Percentiles rank a stretch among this genome's conserved stretches.
These are phyloP conservation scores for Cecidostiba fungosa DNA, from an alignment of 2,888 invertebrate genomes.

Conservation along the genomic window DNA sequence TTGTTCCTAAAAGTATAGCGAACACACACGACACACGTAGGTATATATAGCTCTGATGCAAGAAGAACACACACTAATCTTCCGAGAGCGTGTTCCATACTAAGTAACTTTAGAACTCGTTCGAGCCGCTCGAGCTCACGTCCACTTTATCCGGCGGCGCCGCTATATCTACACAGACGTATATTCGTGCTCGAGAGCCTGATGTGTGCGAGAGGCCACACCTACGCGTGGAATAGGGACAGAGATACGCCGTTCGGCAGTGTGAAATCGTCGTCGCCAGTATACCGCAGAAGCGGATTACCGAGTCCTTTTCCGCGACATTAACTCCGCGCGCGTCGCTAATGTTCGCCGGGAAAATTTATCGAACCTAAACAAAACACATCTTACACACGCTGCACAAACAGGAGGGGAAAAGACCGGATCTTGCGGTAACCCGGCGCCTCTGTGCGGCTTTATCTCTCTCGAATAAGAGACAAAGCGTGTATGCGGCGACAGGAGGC, in stretches of 20 bases:
- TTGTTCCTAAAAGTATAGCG: background rate
- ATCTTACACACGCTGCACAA: constrained; percentile 51
- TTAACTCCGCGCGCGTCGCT: constrained; percentile 64
- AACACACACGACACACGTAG: background rate
- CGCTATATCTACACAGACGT: constrained; percentile 15
- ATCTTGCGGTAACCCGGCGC: constrained; percentile 25
- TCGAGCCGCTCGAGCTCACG: constrained; percentile 31
- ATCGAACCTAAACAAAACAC: constrained; percentile 68
- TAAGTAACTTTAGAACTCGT: constrained; percentile 59
- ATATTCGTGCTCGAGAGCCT: background rate
- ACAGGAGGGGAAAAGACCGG: constrained; percentile 20
- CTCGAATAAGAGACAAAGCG: constrained; percentile 18
- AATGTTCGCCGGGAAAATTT: constrained; percentile 66
- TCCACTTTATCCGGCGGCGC: constrained; percentile 28
- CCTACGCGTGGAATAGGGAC: background rate
- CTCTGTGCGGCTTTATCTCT: constrained; percentile 7
- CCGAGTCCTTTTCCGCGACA: constrained; percentile 65
- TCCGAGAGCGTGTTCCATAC: constrained; percentile 53
- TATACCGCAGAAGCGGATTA: constrained; percentile 61
- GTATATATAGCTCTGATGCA: background rate
- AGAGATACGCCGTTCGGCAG: constrained; percentile 35
- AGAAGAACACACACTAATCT: constrained; percentile 59
- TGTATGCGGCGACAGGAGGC: background rate
- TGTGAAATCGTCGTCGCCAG: constrained; percentile 55
- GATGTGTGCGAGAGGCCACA: background rate